These are phyloP conservation scores for Datnioides undecimradiatus DNA, from an alignment of 2,113 vertebrate genomes.

Conservation along the genomic window DNA sequence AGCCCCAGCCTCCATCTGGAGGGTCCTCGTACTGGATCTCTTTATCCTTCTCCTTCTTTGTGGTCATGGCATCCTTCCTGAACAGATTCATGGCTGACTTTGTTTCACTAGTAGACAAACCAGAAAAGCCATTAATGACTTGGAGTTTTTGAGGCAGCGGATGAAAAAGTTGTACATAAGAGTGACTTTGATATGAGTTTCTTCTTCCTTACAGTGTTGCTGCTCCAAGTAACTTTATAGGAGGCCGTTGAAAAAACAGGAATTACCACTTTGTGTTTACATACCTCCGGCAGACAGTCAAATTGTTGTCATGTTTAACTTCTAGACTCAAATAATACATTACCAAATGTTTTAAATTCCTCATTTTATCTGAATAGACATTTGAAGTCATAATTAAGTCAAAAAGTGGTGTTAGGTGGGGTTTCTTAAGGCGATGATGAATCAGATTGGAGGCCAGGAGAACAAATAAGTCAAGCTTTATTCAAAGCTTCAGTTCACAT, in stretches of 20 bases:
- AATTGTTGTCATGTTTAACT: too few species aligned
- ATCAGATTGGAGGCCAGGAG: too few species aligned
- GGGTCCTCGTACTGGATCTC: constrained; percentile 73
- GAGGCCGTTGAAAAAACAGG: background rate
- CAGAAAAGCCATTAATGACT: background rate
- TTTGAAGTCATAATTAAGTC: too few species aligned
- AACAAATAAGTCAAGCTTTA: too few species aligned
- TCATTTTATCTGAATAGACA: too few species aligned
- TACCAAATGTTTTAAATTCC: too few species aligned
- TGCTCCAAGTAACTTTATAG: background rate
- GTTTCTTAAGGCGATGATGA: too few species aligned
- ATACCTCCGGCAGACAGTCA: too few species aligned
- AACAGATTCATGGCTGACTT: constrained; percentile 78
- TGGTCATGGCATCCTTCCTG: constrained; percentile 65
- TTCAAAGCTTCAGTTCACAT: too few species aligned
- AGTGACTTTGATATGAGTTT: background rate
- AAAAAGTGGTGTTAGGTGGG: too few species aligned
- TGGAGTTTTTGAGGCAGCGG: background rate
- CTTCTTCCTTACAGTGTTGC: background rate
- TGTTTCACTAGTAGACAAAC: constrained; percentile 63
- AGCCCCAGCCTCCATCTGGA: constrained; percentile 89
- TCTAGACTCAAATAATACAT: too few species aligned
- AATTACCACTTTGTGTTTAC: too few species aligned
- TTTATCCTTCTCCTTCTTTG: constrained; percentile 67
- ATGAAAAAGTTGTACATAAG: background rate